Conservation (phyloP, 2,113 vertebrate species). For the Caretta caretta region DNA sequence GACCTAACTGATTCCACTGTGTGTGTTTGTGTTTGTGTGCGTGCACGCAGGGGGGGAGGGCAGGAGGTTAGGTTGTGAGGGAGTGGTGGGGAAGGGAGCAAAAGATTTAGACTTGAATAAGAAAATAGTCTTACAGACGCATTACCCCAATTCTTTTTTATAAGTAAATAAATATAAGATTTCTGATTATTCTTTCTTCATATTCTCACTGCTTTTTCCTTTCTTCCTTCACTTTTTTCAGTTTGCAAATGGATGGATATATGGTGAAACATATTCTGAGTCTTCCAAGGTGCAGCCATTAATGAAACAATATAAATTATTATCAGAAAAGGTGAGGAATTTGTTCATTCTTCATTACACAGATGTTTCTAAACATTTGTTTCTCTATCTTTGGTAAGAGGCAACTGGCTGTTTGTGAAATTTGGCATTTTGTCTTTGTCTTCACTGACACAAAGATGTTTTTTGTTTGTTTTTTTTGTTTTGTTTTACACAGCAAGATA, state of each 20-base stretch:
- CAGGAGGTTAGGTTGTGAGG: neutral
- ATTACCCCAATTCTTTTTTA: neutral
- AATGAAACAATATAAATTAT: constrained; percentile 92
- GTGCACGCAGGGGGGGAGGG: no score
- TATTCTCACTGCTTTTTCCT: neutral
- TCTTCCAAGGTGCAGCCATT: constrained; percentile 90
- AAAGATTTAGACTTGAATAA: neutral
- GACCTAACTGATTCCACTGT: neutral
- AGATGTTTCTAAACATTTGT: neutral
- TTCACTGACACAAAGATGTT: neutral
- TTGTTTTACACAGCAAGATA: neutral
- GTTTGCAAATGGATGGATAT: constrained; percentile 93
- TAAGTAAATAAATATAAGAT: neutral
- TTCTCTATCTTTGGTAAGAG: neutral
- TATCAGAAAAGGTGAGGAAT: constrained; percentile 91
- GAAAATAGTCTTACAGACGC: neutral
- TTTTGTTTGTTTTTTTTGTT: neutral
- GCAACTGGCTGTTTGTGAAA: neutral
- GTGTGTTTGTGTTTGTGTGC: neutral
- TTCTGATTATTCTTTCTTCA: neutral
- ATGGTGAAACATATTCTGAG: constrained; percentile 91
- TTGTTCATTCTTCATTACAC: neutral
- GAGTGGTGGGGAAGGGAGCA: neutral
- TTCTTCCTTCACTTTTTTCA: constrained; percentile 60
- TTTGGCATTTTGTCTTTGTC: neutral